These are phyloP conservation scores for Mormyrus lacerda DNA, from an alignment of 2,113 vertebrate genomes.

Conservation along the genomic window DNA sequence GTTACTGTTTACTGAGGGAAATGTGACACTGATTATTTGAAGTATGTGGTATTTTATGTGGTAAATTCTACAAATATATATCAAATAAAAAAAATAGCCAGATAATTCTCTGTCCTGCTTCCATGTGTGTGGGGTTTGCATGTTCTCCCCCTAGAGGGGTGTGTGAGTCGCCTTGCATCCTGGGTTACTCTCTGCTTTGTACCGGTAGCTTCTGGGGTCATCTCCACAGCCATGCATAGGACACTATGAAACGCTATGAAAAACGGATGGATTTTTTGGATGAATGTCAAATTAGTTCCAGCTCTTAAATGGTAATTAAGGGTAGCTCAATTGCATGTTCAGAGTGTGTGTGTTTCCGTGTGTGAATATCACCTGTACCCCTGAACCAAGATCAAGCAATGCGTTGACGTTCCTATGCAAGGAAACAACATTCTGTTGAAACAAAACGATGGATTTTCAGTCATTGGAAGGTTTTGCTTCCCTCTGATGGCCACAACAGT, in stretches of 20 bases:
- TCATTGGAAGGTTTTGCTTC: background rate
- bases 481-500: slow-evolving; percentile 8
- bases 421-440: background rate
- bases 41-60: background rate
- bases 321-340: background rate
- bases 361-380: background rate
- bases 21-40: background rate
- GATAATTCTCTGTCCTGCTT: background rate
- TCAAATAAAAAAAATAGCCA: background rate
- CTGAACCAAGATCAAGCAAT: background rate
- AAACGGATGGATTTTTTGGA: background rate
- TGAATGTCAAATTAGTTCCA: background rate
- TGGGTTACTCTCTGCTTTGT: background rate
- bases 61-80: background rate
- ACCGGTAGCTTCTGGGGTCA: background rate
- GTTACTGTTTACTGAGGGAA: background rate
- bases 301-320: background rate
- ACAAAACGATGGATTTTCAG: background rate
- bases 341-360: background rate
- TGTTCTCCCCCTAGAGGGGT: background rate
- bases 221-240: background rate
- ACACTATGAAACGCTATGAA: too few relatives aligned
- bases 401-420: background rate
- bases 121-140: background rate
- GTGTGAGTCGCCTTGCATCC: background rate